These are phyloP conservation scores for Oppia nitens DNA, from an alignment of 1,140 invertebrate species.

Conservation along the genomic window DNA sequence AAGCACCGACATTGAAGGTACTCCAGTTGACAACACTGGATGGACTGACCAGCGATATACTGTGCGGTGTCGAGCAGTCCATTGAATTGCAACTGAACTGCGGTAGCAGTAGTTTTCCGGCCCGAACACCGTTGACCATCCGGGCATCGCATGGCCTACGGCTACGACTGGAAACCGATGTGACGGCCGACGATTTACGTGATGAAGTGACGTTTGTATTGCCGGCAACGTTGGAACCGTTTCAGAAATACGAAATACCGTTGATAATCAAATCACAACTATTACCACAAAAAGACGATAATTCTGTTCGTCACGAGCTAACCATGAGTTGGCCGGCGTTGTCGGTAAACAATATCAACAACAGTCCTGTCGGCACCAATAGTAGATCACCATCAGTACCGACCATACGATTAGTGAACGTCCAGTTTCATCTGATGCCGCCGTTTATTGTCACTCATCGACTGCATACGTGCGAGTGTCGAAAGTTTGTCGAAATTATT, in stretches of 20 bases:
- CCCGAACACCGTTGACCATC: constrained; percentile 18
- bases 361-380: constrained; percentile 27
- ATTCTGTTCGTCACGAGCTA: constrained; percentile 51
- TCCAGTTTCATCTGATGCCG: constrained; percentile 49
- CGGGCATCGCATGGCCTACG: neutral
- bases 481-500: constrained; percentile 28
- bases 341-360: too few species aligned
- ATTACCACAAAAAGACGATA: constrained; percentile 44
- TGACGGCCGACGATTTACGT: neutral
- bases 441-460: constrained; percentile 59
- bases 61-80: constrained; percentile 35
- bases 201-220: neutral
- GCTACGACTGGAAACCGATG: neutral
- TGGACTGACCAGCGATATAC: constrained; percentile 29
- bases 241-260: constrained; percentile 41
- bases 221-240: constrained; percentile 45
- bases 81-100: constrained; percentile 31
- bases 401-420: neutral
- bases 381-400: too few species aligned
- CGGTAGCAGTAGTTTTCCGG: constrained; percentile 30
- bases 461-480: constrained; percentile 56
- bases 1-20: constrained; percentile 9
- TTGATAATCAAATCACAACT: constrained; percentile 51
- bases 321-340: constrained; percentile 23
- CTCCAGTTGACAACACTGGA: neutral